Evolutionary conservation across 1,140 invertebrate genomes (phyloP).

Genomic region (Micrasema longulum): DNA sequence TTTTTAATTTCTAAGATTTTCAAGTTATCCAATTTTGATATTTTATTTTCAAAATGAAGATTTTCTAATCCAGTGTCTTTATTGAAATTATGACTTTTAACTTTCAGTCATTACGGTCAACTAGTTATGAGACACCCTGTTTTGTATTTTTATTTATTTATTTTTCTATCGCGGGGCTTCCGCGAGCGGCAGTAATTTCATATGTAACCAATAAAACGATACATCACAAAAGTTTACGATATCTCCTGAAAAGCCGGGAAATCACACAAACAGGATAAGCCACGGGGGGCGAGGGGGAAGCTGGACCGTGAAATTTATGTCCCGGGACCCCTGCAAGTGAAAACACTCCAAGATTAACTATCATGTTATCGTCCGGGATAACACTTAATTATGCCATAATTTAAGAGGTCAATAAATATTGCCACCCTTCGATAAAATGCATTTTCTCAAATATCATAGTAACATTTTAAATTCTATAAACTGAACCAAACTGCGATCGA

Average conservation of each 20-base stretch:
- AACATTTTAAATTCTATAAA: too few species aligned
- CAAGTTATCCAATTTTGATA: too few species aligned
- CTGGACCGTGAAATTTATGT: slow-evolving; percentile 53
- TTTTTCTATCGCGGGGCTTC: slow-evolving; percentile 29
- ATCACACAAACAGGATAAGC: slow-evolving; percentile 54
- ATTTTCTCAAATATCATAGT: too few species aligned
- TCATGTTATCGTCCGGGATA: slow-evolving; percentile 42
- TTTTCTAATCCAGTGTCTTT: too few species aligned
- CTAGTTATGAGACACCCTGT: slow-evolving; percentile 22
- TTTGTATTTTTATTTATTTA: slow-evolving; percentile 50
- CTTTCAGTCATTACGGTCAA: too few species aligned
- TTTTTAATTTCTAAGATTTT: too few species aligned
- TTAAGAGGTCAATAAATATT: slow-evolving; percentile 35
- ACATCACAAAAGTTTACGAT: slow-evolving; percentile 55
- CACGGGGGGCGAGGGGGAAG: slow-evolving; percentile 38
- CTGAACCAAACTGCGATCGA: too few species aligned
- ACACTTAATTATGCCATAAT: slow-evolving; percentile 47
- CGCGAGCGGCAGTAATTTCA: slow-evolving; percentile 47
- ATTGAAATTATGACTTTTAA: too few species aligned
- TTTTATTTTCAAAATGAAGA: too few species aligned
- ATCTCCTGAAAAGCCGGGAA: slow-evolving; percentile 52
- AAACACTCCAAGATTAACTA: slow-evolving; percentile 47
- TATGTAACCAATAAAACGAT: slow-evolving; percentile 55
- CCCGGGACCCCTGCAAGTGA: slow-evolving; percentile 15
- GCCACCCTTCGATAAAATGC: neutral